phyloP scores from a whole-genome alignment of 2,888 invertebrate species.

The Monopis laevigella region DNA sequence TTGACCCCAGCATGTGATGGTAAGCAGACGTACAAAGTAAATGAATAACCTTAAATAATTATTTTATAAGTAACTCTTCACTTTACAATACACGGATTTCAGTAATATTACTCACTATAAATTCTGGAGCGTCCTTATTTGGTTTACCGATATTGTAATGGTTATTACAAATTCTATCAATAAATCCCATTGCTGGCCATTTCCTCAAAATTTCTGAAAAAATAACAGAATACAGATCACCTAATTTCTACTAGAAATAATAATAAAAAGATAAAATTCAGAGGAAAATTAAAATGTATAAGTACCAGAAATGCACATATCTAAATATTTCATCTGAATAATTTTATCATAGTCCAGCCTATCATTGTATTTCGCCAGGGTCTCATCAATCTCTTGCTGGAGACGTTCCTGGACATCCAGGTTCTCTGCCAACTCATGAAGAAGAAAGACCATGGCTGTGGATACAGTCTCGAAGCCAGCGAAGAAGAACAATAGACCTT shows the following conservation, averaged over 20 bases:
- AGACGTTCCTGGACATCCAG: conserved; percentile 67
- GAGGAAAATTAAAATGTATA: no score
- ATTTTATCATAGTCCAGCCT: conserved; percentile 56
- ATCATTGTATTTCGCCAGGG: conserved; percentile 39
- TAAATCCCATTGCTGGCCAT: conserved; percentile 42
- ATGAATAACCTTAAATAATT: no score
- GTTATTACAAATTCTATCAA: not conserved
- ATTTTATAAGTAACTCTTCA: no score
- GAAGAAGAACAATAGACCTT: conserved; percentile 61
- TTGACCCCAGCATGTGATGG: no score
- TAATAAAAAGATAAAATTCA: no score
- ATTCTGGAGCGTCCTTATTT: not conserved
- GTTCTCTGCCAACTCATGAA: conserved; percentile 67
- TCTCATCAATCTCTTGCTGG: conserved; percentile 60
- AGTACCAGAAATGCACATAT: conserved; percentile 69
- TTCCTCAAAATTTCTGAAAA: conserved; percentile 54
- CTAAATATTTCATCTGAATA: conserved; percentile 66
- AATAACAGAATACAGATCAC: no score
- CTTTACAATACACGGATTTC: no score
- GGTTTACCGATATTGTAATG: not conserved
- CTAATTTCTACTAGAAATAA: no score
- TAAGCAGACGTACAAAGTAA: no score
- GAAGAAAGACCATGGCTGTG: conserved; percentile 51
- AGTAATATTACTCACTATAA: conserved; percentile 3
- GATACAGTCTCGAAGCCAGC: conserved; percentile 66